phyloP scores from a whole-genome alignment of 2,797 vertebrate species.

The Spondyliosoma cantharus region DNA sequence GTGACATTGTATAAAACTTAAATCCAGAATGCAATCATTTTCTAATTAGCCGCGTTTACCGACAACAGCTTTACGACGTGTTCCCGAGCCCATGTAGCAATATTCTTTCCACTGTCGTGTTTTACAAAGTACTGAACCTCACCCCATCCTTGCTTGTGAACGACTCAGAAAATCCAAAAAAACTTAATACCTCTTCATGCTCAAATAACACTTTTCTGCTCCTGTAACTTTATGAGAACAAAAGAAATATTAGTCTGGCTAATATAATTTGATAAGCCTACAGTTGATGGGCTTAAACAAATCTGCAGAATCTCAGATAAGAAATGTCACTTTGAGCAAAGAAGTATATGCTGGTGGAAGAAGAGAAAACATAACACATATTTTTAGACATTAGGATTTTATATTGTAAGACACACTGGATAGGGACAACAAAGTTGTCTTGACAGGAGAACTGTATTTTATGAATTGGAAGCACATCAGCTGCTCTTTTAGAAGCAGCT shows the following conservation, averaged over 20 bases:
- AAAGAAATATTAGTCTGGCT: neutral
- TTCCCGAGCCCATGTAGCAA: too few species aligned
- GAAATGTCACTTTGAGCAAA: neutral
- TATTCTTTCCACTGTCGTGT: too few species aligned
- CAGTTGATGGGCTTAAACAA: neutral
- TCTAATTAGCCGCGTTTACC: too few species aligned
- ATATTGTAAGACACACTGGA: neutral
- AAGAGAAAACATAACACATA: neutral
- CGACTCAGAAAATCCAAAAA: neutral
- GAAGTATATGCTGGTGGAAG: neutral
- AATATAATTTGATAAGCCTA: too few species aligned
- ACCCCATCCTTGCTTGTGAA: too few species aligned
- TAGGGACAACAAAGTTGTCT: too few species aligned
- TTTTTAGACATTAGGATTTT: neutral
- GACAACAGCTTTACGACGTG: too few species aligned
- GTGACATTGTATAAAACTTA: neutral
- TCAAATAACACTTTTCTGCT: neutral
- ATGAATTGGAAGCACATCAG: neutral
- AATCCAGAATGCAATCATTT: too few species aligned
- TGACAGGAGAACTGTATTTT: neutral
- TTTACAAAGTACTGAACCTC: too few species aligned
- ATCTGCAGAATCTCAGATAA: neutral
- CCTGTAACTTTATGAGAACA: neutral
- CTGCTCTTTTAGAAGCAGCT: conserved; percentile 8
- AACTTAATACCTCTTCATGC: neutral